Evolutionary conservation across 1,140 invertebrate genomes (phyloP).

Genomic region (Hyles euphorbiae): DNA sequence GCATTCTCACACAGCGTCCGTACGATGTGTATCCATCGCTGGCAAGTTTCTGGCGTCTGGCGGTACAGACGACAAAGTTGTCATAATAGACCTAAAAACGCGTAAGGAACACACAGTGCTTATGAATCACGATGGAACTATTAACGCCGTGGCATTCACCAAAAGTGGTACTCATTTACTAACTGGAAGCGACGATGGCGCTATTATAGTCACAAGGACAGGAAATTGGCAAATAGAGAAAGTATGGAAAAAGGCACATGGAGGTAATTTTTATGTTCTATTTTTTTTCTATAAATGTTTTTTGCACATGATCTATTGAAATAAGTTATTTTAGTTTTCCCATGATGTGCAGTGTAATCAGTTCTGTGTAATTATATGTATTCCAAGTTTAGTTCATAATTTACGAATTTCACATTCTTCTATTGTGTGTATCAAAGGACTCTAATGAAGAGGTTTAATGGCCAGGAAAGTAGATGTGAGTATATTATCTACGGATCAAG

Average conservation of each 20-base stretch:
- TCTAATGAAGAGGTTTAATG: too few species aligned
- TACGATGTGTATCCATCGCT: slow-evolving; percentile 83
- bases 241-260: slow-evolving; percentile 84
- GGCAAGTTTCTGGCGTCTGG: slow-evolving; percentile 89
- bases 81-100: slow-evolving; percentile 88
- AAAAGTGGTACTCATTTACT: slow-evolving; percentile 86
- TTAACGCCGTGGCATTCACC: slow-evolving; percentile 87
- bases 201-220: slow-evolving; percentile 86
- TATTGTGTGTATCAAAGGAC: too few species aligned
- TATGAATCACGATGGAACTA: slow-evolving; percentile 87
- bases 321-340: not conserved
- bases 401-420: too few species aligned
- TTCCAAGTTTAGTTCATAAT: too few species aligned
- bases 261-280: slow-evolving; percentile 58
- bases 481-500: too few species aligned
- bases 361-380: too few species aligned
- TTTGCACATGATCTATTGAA: not conserved
- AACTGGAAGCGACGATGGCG: slow-evolving; percentile 89
- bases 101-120: slow-evolving; percentile 87
- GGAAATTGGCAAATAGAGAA: slow-evolving; percentile 91
- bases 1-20: slow-evolving; percentile 88
- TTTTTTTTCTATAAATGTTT: not conserved
- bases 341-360: too few species aligned
- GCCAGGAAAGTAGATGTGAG: too few species aligned
- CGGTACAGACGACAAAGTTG: slow-evolving; percentile 92